These are phyloP conservation scores for Empis stercorea DNA, from an alignment of 2,888 invertebrate genomes.

Conservation along the genomic window DNA sequence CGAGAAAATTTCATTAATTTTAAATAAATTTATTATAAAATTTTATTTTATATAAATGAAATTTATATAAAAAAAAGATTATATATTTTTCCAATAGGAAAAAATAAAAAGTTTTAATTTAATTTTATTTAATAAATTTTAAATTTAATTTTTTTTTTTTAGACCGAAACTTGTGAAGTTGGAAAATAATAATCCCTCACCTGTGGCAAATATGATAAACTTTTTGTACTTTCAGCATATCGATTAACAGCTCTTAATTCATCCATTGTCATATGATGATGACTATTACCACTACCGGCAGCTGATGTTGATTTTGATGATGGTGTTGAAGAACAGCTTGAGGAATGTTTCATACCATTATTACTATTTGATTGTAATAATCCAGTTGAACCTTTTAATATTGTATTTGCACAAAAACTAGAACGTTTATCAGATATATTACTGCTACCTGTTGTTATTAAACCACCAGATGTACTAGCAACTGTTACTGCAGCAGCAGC, in stretches of 20 bases:
- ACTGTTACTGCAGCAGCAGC: conserved; percentile 31
- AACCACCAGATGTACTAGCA: conserved; percentile 12
- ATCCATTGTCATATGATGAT: conserved; percentile 64
- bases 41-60: neutral
- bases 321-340: conserved; percentile 56
- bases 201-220: conserved; percentile 82
- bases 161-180: conserved; percentile 34
- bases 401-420: neutral
- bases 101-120: conserved; percentile 10
- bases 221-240: conserved; percentile 84
- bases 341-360: conserved; percentile 30
- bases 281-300: conserved; percentile 18
- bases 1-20: neutral
- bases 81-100: conserved; percentile 13
- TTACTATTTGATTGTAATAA: neutral
- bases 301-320: conserved; percentile 48
- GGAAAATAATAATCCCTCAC: conserved; percentile 45
- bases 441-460: neutral
- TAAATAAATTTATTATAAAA: too few relatives aligned
- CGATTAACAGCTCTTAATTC: conserved; percentile 76
- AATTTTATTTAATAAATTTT: conserved; percentile 8
- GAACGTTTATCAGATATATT: neutral
- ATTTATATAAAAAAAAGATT: neutral
- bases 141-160: conserved; percentile 15
- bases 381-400: neutral